Percentiles rank a stretch among this genome's conserved stretches.
These are phyloP conservation scores for Chanos chanos DNA, from an alignment of 2,797 vertebrate genomes.

Conservation along the genomic window DNA sequence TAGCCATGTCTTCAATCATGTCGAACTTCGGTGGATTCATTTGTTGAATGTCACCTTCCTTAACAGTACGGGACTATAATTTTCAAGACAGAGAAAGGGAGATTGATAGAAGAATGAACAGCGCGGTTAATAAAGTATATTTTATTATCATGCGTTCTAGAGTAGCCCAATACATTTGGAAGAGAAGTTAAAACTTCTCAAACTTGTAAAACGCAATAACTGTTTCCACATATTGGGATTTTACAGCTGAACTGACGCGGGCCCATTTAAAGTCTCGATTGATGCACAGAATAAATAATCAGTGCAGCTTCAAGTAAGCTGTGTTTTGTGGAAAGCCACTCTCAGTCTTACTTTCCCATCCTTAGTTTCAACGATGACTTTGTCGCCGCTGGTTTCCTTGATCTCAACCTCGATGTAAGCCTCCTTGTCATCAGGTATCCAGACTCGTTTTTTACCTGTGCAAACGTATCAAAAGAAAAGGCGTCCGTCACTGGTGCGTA, in stretches of 20 bases:
- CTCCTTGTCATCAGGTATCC: conserved; percentile 87
- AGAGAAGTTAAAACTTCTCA: no score
- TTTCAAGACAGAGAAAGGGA: conserved; percentile 1
- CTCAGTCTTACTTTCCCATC: conserved; percentile 52
- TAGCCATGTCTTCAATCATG: conserved; percentile 91
- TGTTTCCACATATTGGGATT: no score
- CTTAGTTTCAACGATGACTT: conserved; percentile 79
- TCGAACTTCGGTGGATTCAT: conserved; percentile 93
- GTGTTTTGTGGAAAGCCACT: background rate
- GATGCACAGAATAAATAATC: no score
- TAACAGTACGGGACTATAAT: conserved; percentile 73
- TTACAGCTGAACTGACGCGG: no score
- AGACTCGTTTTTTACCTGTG: conserved; percentile 84
- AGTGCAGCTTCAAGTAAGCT: no score
- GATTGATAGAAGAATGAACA: background rate
- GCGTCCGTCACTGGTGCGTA: background rate
- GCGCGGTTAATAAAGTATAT: background rate
- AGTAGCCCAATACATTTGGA: no score
- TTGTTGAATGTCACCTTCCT: conserved; percentile 82
- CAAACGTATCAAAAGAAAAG: background rate
- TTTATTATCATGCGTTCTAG: no score
- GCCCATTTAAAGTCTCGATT: no score
- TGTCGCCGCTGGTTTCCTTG: conserved; percentile 78
- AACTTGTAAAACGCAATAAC: no score
- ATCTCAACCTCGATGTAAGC: conserved; percentile 86